These are phyloP conservation scores for Saccostrea glomerata DNA, from an alignment of 1,140 invertebrate species.

Conservation along the genomic window DNA sequence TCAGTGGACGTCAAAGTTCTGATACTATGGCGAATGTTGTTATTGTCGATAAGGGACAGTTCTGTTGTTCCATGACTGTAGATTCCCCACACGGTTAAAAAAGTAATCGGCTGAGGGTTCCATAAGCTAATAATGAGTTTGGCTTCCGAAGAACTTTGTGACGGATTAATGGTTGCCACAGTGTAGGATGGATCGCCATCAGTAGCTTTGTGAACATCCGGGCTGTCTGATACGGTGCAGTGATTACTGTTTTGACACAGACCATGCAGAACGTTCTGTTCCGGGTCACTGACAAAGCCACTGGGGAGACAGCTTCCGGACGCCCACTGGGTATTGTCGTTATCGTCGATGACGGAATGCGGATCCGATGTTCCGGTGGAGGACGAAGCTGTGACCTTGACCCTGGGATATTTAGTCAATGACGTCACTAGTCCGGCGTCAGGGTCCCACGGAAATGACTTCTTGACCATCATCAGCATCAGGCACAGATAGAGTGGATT, in stretches of 20 bases:
- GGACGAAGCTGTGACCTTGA: constrained; percentile 55
- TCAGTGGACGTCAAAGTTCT: constrained; percentile 49
- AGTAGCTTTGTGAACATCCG: constrained; percentile 43
- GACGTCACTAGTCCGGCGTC: constrained; percentile 66
- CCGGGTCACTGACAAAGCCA: constrained; percentile 51
- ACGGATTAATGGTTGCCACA: not conserved
- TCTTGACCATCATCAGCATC: not conserved
- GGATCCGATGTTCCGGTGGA: constrained; percentile 13
- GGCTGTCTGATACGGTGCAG: constrained; percentile 10
- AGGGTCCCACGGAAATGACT: constrained; percentile 59
- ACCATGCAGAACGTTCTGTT: constrained; percentile 59
- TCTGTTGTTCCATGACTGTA: constrained; percentile 46
- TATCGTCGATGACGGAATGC: constrained; percentile 54
- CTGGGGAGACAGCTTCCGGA: constrained; percentile 61
- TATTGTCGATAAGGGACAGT: constrained; percentile 30
- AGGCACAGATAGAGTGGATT: not conserved
- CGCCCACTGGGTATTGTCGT: constrained; percentile 66
- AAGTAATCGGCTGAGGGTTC: not conserved
- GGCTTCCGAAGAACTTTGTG: constrained; percentile 17
- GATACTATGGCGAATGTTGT: constrained; percentile 40
- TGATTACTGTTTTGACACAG: constrained; percentile 39
- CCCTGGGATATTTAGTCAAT: constrained; percentile 60
- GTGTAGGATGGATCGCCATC: constrained; percentile 52
- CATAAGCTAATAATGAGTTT: constrained; percentile 46
- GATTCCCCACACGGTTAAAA: constrained; percentile 59